These are phyloP conservation scores for Icerya purchasi DNA, from an alignment of 2,888 invertebrate species.

Conservation along the genomic window DNA sequence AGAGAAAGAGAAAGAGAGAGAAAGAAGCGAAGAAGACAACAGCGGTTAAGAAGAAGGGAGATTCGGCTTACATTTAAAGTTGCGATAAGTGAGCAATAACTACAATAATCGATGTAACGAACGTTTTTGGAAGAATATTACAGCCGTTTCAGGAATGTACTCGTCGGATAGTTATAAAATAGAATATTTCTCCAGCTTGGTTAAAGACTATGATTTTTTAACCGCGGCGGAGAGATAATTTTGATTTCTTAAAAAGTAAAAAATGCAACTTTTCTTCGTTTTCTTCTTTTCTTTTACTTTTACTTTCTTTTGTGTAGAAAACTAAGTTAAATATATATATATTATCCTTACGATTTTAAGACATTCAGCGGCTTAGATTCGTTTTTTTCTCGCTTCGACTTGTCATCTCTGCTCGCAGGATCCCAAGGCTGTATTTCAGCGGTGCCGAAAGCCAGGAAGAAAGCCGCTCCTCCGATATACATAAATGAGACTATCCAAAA, in stretches of 20 bases:
- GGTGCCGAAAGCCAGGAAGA: slow-evolving; percentile 40
- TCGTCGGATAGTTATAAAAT: neutral
- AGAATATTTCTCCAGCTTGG: too few relatives aligned
- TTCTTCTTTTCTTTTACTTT: neutral
- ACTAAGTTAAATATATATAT: neutral
- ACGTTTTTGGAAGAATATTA: too few relatives aligned
- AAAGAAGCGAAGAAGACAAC: too few relatives aligned
- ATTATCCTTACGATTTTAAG: neutral
- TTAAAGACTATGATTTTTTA: neutral
- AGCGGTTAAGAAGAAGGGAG: too few relatives aligned
- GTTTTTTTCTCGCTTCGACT: neutral
- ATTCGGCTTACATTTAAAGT: too few relatives aligned
- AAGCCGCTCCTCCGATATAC: slow-evolving; percentile 41
- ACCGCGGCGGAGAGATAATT: neutral
- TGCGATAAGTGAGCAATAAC: too few relatives aligned
- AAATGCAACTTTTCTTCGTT: neutral
- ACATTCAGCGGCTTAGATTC: neutral
- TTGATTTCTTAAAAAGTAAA: neutral
- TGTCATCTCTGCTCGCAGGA: slow-evolving; percentile 13
- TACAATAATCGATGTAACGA: too few relatives aligned
- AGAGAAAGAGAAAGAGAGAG: too few relatives aligned
- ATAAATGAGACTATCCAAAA: slow-evolving; percentile 56
- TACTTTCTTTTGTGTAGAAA: slow-evolving; percentile 15
- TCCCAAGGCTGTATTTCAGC: slow-evolving; percentile 40
- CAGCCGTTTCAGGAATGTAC: too few relatives aligned